Percentiles rank a stretch among this genome's conserved stretches.
phyloP scores from a whole-genome alignment of 1,140 invertebrate genomes.

The Schlechtendalia chinensis region DNA sequence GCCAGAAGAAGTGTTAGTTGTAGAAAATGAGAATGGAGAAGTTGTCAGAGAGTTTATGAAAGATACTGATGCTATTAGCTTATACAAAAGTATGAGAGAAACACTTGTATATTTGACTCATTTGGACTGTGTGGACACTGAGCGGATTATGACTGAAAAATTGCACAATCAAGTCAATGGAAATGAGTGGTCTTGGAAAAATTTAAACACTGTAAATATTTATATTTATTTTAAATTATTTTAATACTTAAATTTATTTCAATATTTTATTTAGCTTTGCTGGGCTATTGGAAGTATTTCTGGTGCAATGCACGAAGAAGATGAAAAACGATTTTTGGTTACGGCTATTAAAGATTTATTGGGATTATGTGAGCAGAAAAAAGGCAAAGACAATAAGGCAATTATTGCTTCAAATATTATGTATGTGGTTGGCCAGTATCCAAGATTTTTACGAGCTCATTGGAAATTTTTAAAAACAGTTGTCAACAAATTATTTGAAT shows the following conservation, averaged over 20 bases:
- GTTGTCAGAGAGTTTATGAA: conserved; percentile 99
- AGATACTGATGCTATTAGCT: conserved; percentile 98
- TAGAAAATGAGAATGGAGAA: conserved; percentile 99
- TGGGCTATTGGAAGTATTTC: conserved; percentile 99
- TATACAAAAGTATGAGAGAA: conserved; percentile 99
- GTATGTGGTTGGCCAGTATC: conserved; percentile 99
- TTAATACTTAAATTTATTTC: conserved; percentile 24
- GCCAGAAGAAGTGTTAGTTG: conserved; percentile 99
- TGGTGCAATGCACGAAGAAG: conserved; percentile 98
- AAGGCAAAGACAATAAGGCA: conserved; percentile 99
- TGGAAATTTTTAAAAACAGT: conserved; percentile 99
- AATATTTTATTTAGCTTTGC: conserved; percentile 67
- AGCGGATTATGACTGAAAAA: conserved; percentile 99
- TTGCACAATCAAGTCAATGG: conserved; percentile 99
- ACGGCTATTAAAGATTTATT: conserved; percentile 99
- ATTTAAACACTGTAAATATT: conserved; percentile 83
- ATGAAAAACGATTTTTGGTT: conserved; percentile 98
- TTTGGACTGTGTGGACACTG: conserved; percentile 96
- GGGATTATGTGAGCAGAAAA: conserved; percentile 97
- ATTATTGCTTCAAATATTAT: conserved; percentile 99
- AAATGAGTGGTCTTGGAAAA: conserved; percentile 99
- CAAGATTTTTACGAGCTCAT: conserved; percentile 95
- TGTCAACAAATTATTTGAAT: conserved; percentile 99
- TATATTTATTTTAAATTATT: conserved; percentile 33
- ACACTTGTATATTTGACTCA: conserved; percentile 98